Evolutionary conservation across 2,888 invertebrate genomes (phyloP), one percentile per base, ranked within the genome.

Genomic region (Eretmocerus hayati): DNA sequence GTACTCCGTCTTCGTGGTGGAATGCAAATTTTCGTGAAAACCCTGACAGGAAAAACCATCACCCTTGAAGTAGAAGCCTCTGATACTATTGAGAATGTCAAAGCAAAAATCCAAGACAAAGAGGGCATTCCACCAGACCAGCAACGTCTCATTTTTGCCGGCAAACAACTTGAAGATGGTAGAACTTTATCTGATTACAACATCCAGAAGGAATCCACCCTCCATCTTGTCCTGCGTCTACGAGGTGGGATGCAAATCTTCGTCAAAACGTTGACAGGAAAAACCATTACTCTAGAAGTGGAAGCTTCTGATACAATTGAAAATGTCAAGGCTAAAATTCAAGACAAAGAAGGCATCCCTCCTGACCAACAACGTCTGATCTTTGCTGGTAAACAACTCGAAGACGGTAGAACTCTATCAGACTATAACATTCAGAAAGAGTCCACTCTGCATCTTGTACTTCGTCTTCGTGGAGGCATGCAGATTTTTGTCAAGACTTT

Each of bases 131-230:
- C 87, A 58, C 85, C 85, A 61, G 89, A 90, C 72, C 89, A 90
- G 74, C 90, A 90, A 73, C 81, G 90, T 65, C 77, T 92, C 71
- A 92, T 93, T 74, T 93, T 94, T 72, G 92, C 93, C 60, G 94
- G 94, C 47, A 94, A 93, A 72, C 95, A 95, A 74, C 74, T 95
- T 65, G 94, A 94, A 76, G 94, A 95, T 81, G 94, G 91, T 2
- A 83, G 91, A 44, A 93, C 93, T 3, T 77, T 95, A 26, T 89
- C 89, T 0, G 94, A 95, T 69, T 93, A 93, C 74, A 93, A 93
- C 73, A 93, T 94, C 67, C 92, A 95, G 74, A 92, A 93, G 73
- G 90, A 91, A 73, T 90, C 90, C 0, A 92, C 92, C 0, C 79
- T 92, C 49, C 91, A 92, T 71, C 77, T 92, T 67, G 90, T 91